Evolutionary conservation across 2,888 invertebrate species (phyloP), one percentile per base, ranked within the genome.

Genomic region (Drosophila neutralis): DNA sequence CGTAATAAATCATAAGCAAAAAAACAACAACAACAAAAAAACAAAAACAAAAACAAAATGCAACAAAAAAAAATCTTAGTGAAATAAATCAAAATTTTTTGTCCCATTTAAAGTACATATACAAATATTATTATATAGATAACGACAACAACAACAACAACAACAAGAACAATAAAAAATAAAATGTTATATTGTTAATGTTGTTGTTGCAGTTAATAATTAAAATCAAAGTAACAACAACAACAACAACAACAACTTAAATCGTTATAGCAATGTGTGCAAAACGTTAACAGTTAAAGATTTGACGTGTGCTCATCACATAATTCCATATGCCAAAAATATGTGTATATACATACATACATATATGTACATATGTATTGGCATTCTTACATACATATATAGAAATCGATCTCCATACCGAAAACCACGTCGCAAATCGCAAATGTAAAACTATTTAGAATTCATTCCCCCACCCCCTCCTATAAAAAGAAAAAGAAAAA

Each of bases 51-150:
- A 59, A 36, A 27, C 21, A 65, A 59, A 58, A 40, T 27, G 33
- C 31, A 58, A 29, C 7, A 10, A 31, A 31, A 45, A 27, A 29
- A 61, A 73, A 73, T 69, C 51, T 78, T 90, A 85, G 90, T 89
- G 64, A 90, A 89, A 78, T 89, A 84, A 85, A 85, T 90, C 90
- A 89, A 90, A 90, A 90, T 87, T 85, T 87, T 89, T 87, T 85
- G 89, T 69, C 90, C 69, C 87, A 75, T 71, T 83, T 69, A 74
- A 83, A 68, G 51, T 56, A 63, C 65, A 69, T 74, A 71, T 71
- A 70, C 54, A 70, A 65, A 65, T 21, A 63, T 57, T 31, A 40
- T 21, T 40, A 56, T 38, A 56, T 38, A 56, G 18, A 42, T 36
- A 38, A 58, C 48, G 38, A 45, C 58, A 64, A 36, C 49, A 68